Evolutionary conservation across 2,113 vertebrate species (phyloP).

Genomic region (Enhydra lutris): DNA sequence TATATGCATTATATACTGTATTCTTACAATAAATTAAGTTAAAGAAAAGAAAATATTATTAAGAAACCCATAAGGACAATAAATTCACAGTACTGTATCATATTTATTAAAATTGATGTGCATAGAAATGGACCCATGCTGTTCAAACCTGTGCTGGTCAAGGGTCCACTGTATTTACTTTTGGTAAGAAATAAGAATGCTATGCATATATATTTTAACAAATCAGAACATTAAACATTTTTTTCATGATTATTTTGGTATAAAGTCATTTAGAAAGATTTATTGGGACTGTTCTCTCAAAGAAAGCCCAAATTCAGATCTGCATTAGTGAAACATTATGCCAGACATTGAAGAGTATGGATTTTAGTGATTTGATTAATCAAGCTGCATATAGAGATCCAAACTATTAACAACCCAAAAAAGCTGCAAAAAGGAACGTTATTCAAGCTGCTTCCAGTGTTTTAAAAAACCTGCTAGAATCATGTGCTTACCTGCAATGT

Average conservation of each 20-base stretch:
- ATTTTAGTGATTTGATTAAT: neutral
- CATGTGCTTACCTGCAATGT: neutral
- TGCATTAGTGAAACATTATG: neutral
- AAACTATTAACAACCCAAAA: neutral
- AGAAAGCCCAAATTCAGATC: neutral
- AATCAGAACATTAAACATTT: neutral
- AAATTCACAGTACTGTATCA: neutral
- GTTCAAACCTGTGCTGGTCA: neutral
- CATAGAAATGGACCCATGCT: neutral
- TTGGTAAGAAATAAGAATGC: neutral
- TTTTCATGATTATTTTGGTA: neutral
- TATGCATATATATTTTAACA: neutral
- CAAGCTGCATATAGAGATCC: neutral
- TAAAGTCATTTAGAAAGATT: neutral
- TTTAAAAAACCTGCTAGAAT: neutral
- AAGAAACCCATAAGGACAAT: neutral
- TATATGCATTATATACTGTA: neutral
- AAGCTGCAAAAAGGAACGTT: neutral
- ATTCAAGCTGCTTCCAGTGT: neutral
- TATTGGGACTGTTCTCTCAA: neutral
- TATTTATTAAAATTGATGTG: neutral
- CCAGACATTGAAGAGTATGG: neutral
- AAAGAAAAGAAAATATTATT: neutral
- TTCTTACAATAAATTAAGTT: neutral
- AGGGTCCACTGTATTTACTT: neutral